Evolutionary conservation across 2,888 invertebrate species (phyloP).

Genomic region (Dinocampus coccinellae): DNA sequence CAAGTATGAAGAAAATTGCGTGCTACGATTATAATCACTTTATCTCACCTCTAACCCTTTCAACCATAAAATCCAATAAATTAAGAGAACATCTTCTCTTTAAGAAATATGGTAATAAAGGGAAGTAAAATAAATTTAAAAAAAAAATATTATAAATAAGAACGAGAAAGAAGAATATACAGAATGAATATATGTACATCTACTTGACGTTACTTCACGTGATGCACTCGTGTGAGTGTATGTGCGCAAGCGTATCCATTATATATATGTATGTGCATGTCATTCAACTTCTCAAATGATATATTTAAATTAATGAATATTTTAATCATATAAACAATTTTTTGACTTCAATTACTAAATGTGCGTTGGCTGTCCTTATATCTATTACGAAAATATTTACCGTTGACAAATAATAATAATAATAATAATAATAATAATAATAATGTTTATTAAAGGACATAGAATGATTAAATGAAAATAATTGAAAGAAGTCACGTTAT

Average conservation of each 20-base stretch:
- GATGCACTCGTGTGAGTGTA: too few species aligned
- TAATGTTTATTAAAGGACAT: too few species aligned
- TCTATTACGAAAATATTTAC: background rate
- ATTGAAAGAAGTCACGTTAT: slow-evolving; percentile 40
- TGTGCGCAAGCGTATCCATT: too few species aligned
- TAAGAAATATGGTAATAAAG: slow-evolving; percentile 3
- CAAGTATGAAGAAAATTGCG: slow-evolving; percentile 10
- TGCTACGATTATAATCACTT: slow-evolving; percentile 8
- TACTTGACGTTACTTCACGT: too few species aligned
- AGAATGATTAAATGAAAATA: slow-evolving; percentile 20
- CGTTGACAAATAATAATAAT: background rate
- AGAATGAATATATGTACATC: too few species aligned
- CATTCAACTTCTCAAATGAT: too few species aligned
- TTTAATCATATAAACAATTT: too few species aligned
- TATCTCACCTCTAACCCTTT: background rate
- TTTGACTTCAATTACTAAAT: too few species aligned
- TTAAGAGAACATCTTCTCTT: background rate
- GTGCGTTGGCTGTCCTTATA: too few species aligned
- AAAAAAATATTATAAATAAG: background rate
- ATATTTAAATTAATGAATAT: too few species aligned
- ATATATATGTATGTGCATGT: too few species aligned
- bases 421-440: background rate
- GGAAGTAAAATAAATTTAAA: background rate
- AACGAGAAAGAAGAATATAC: background rate
- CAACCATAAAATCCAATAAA: background rate